Evolutionary conservation across 2,797 vertebrate genomes (phyloP).

Genomic region (Rhinatrema bivittatum): DNA sequence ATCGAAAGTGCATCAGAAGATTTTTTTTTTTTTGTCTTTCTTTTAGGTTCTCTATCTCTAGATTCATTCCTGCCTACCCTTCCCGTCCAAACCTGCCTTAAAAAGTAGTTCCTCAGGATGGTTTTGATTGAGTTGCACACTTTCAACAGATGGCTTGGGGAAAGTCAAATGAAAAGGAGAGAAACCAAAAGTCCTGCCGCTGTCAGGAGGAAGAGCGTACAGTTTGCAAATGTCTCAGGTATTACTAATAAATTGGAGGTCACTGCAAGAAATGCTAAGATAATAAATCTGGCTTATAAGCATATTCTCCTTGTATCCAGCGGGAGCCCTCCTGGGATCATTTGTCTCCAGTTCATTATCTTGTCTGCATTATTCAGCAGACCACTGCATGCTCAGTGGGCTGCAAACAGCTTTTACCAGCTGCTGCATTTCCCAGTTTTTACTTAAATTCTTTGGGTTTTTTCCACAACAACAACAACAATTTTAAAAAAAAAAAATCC

Average conservation of each 20-base stretch:
- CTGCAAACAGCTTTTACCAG: constrained; percentile 63
- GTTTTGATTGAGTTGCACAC: background rate
- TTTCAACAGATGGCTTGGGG: constrained; percentile 1
- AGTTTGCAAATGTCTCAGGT: constrained; percentile 58
- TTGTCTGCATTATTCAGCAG: constrained; percentile 66
- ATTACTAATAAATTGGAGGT: constrained; percentile 71
- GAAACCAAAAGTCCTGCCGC: constrained; percentile 1
- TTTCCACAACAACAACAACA: constrained; percentile 22
- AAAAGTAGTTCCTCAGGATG: constrained; percentile 2
- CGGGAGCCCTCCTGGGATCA: constrained; percentile 47
- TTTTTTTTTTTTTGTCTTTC: too few relatives aligned
- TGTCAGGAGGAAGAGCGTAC: constrained; percentile 13
- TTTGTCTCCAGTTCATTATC: constrained; percentile 70
- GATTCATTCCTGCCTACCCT: constrained; percentile 6
- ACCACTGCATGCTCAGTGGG: constrained; percentile 55
- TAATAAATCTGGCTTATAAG: constrained; percentile 71
- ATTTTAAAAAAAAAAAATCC: constrained; percentile 10
- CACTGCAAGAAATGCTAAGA: constrained; percentile 58
- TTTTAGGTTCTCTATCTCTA: background rate
- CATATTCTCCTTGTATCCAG: constrained; percentile 52
- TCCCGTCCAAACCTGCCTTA: constrained; percentile 3
- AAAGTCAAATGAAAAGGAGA: constrained; percentile 3
- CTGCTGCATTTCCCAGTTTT: constrained; percentile 45
- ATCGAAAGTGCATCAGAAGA: too few relatives aligned
- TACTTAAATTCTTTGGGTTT: constrained; percentile 53